phyloP scores from a whole-genome alignment of 2,113 vertebrate genomes.

The Natator depressus region DNA sequence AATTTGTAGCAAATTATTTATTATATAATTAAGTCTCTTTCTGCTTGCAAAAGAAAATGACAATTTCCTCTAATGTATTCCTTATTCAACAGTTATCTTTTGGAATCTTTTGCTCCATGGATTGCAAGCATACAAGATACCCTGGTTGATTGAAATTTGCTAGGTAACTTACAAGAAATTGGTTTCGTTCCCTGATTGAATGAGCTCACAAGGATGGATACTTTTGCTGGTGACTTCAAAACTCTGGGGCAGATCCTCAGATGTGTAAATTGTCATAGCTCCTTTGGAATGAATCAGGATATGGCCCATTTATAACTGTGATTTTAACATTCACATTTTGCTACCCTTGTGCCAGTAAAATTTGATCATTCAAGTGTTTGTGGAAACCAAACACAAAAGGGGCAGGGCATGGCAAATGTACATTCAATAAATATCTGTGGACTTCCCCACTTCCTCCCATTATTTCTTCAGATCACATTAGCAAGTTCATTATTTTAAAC shows the following conservation, averaged over 20 bases:
- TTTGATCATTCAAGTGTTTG: background rate
- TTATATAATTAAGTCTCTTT: background rate
- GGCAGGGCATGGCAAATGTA: background rate
- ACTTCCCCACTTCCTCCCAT: background rate
- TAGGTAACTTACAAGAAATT: background rate
- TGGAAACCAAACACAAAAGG: background rate
- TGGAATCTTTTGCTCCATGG: background rate
- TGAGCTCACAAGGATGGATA: background rate
- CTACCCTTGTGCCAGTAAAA: background rate
- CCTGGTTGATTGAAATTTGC: background rate
- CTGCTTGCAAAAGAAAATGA: background rate
- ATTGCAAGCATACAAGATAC: background rate
- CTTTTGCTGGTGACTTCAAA: background rate
- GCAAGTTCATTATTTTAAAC: background rate
- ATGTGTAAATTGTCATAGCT: background rate
- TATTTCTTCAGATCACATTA: background rate
- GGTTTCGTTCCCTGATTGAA: background rate
- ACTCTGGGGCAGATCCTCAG: background rate
- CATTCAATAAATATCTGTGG: background rate
- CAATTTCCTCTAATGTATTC: background rate
- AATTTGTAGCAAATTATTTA: background rate
- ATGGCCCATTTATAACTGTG: background rate
- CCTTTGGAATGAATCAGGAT: background rate
- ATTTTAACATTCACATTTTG: accelerated
- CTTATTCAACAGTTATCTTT: background rate